These are phyloP conservation scores for Ectemnius cavifrons DNA, from an alignment of 2,888 invertebrate genomes.

Conservation along the genomic window DNA sequence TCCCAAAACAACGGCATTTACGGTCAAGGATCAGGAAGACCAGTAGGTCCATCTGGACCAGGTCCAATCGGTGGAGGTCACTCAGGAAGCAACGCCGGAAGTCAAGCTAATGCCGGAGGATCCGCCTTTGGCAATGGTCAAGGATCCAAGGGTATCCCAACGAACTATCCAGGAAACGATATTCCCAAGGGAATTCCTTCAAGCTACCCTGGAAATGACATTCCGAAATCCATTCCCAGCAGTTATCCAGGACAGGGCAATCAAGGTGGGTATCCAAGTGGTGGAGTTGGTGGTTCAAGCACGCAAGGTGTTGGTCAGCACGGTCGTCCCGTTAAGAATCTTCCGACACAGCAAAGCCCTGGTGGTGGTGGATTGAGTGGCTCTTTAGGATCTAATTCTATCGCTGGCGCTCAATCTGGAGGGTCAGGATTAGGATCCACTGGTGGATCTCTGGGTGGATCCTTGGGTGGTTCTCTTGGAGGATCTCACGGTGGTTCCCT, in stretches of 20 bases:
- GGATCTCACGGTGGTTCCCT: background rate
- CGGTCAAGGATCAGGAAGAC: conserved; percentile 1
- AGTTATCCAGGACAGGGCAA: background rate
- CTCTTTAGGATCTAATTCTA: background rate
- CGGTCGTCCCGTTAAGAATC: background rate
- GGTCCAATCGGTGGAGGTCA: background rate
- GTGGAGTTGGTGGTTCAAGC: background rate
- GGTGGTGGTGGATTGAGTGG: background rate
- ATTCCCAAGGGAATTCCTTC: background rate
- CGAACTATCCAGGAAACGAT: conserved; percentile 35
- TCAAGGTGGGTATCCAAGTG: background rate
- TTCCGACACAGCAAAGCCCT: background rate
- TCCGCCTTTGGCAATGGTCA: background rate
- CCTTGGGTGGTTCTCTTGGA: background rate
- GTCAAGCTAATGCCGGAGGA: conserved; percentile 10
- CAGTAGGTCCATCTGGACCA: conserved; percentile 7
- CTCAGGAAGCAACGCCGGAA: background rate
- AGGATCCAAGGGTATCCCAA: conserved; percentile 9
- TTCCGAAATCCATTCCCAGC: background rate
- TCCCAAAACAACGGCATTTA: background rate
- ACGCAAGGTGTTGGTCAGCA: background rate
- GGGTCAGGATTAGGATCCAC: conserved; percentile 21
- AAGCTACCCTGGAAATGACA: background rate
- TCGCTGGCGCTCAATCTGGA: too few relatives aligned
- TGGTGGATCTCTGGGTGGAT: conserved; percentile 6